phyloP scores from a whole-genome alignment of 1,140 invertebrate genomes.

The Euura saliciscinereae region DNA sequence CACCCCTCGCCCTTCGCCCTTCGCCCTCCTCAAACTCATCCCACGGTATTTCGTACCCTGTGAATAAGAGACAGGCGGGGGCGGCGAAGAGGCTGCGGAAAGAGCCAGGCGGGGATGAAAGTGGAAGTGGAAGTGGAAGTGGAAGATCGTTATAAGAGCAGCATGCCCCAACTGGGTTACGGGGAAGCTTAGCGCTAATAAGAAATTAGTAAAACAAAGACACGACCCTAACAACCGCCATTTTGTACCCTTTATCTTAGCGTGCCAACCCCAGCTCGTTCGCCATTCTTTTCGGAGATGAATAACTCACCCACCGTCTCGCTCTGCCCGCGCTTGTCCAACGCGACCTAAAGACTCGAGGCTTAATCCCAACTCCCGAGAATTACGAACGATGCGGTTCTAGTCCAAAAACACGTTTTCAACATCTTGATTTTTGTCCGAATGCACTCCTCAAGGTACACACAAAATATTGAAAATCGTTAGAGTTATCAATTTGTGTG shows the following conservation, averaged over 20 bases:
- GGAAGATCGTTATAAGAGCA: conserved; percentile 15
- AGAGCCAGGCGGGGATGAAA: not conserved
- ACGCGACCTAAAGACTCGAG: not conserved
- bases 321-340: not conserved
- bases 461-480: no score
- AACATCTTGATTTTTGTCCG: no score
- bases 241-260: conserved; percentile 12
- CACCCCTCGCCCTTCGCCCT: not conserved
- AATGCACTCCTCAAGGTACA: no score
- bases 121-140: not conserved
- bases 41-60: conserved; percentile 25
- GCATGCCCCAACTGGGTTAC: conserved; percentile 15
- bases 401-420: not conserved
- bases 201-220: conserved; percentile 31
- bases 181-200: conserved; percentile 23
- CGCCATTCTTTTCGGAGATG: conserved; percentile 9
- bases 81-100: not conserved
- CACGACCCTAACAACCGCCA: conserved; percentile 15
- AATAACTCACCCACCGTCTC: conserved; percentile 5
- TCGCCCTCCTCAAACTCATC: not conserved
- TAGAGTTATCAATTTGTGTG: no score
- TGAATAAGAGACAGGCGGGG: conserved; percentile 8
- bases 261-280: conserved; percentile 10
- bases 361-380: not conserved
- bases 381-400: not conserved